Conservation (phyloP, 2,888 invertebrate genomes). For the Pristionchus arcanus region DNA sequence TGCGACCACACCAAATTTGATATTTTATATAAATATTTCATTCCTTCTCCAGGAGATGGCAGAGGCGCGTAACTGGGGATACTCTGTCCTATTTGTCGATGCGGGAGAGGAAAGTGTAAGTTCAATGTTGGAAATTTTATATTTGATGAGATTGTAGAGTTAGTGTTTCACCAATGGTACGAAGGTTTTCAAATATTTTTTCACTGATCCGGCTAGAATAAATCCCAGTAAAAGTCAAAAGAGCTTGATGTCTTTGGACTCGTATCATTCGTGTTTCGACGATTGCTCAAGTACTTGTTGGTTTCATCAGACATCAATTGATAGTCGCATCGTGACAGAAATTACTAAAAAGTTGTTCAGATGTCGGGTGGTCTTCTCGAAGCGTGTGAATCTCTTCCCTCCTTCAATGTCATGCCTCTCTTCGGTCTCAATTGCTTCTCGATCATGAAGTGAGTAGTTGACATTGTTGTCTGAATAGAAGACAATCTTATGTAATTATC, state of each 20-base stretch:
- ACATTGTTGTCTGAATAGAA: too few relatives aligned
- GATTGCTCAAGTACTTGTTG: background rate
- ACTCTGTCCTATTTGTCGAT: slow-evolving; percentile 93
- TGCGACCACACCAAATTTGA: too few relatives aligned
- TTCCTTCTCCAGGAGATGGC: slow-evolving; percentile 83
- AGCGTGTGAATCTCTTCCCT: slow-evolving; percentile 88
- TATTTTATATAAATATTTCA: too few relatives aligned
- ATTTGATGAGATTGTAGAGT: background rate
- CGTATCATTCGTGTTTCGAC: background rate
- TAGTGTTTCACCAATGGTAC: background rate
- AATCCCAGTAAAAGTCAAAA: background rate
- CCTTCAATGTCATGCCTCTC: slow-evolving; percentile 94
- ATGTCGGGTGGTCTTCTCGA: slow-evolving; percentile 86
- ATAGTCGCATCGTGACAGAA: background rate
- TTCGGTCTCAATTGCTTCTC: slow-evolving; percentile 96
- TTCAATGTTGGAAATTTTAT: background rate
- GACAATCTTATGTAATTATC: too few relatives aligned
- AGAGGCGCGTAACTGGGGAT: slow-evolving; percentile 93
- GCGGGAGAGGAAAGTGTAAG: slow-evolving; percentile 82
- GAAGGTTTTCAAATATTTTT: background rate
- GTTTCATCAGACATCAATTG: background rate
- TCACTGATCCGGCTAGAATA: background rate
- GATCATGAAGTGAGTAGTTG: slow-evolving; percentile 95
- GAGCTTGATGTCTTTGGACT: background rate
- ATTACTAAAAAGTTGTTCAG: slow-evolving; percentile 57